Percentiles rank a stretch among this genome's conserved stretches.
These are phyloP conservation scores for Dynastes grantii DNA, from an alignment of 2,888 invertebrate genomes.

Conservation along the genomic window DNA sequence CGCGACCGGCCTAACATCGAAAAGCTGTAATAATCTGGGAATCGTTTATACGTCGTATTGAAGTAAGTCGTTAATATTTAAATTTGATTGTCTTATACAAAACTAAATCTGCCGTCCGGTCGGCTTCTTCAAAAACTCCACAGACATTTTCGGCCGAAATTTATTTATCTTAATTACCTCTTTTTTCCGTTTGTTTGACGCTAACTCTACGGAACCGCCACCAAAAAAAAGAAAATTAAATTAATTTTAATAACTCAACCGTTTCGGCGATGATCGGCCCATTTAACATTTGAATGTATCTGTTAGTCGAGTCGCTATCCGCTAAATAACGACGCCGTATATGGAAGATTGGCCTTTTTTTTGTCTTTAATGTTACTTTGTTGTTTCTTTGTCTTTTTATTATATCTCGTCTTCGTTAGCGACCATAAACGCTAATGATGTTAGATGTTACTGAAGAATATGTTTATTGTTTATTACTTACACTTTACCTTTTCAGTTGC, in stretches of 20 bases:
- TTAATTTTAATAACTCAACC: constrained; percentile 42
- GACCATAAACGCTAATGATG: constrained; percentile 15
- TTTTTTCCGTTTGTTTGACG: constrained; percentile 12
- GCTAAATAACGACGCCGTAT: constrained; percentile 20
- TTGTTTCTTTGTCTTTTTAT: background rate
- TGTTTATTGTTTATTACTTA: too few relatives aligned
- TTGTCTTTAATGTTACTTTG: background rate
- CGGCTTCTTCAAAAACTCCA: constrained; percentile 38
- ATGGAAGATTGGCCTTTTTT: background rate
- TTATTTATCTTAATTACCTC: constrained; percentile 39
- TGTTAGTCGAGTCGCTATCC: constrained; percentile 19
- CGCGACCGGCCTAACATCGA: constrained; percentile 19
- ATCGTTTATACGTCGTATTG: constrained; percentile 38
- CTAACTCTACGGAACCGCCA: constrained; percentile 15
- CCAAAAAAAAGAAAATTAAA: constrained; percentile 38
- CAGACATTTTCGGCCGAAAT: constrained; percentile 33
- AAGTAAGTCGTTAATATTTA: constrained; percentile 39
- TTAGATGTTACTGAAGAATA: background rate
- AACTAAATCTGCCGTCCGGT: constrained; percentile 20
- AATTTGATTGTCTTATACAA: constrained; percentile 39
- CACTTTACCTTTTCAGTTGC: too few relatives aligned
- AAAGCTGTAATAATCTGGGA: constrained; percentile 30
- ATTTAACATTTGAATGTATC: constrained; percentile 34
- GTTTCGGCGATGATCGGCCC: constrained; percentile 31
- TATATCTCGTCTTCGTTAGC: constrained; percentile 2